Evolutionary conservation across 2,113 vertebrate genomes (phyloP).

Genomic region (Dermatemys mawii): DNA sequence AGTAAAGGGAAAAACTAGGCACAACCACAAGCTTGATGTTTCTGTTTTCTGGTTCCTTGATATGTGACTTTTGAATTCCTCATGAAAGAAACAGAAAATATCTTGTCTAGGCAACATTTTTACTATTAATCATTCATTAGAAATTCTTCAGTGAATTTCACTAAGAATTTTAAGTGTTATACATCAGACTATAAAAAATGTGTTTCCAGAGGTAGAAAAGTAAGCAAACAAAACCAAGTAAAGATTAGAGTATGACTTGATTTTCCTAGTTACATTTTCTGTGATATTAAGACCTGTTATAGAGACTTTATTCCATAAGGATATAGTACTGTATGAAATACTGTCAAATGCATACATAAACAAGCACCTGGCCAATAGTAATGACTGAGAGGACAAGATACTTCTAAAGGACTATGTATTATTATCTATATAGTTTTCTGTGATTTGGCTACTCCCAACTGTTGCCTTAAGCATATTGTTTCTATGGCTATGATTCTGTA

Average conservation of each 20-base stretch:
- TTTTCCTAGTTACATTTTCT: not conserved
- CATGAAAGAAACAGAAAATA: not conserved
- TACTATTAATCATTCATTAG: constrained; percentile 3
- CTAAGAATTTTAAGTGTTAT: constrained; percentile 18
- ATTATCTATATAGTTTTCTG: not conserved
- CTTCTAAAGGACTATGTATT: not conserved
- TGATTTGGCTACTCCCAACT: not conserved
- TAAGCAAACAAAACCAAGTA: not conserved
- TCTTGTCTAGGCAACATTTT: constrained; percentile 8
- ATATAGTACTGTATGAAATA: not conserved
- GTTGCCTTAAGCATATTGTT: not conserved
- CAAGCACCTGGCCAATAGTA: not conserved
- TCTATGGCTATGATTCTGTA: not conserved
- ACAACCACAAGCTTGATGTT: not conserved
- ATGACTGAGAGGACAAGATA: not conserved
- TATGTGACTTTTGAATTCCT: constrained; percentile 1
- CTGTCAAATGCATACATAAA: not conserved
- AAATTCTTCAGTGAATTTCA: not conserved
- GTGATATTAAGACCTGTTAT: not conserved
- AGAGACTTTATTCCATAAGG: not conserved
- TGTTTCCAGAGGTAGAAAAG: not conserved
- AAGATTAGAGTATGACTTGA: not conserved
- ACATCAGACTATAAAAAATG: not conserved
- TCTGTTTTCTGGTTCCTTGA: not conserved
- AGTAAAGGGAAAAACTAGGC: not conserved